These are phyloP conservation scores for Upupa epops DNA, from an alignment of 2,113 vertebrate species.

Conservation along the genomic window DNA sequence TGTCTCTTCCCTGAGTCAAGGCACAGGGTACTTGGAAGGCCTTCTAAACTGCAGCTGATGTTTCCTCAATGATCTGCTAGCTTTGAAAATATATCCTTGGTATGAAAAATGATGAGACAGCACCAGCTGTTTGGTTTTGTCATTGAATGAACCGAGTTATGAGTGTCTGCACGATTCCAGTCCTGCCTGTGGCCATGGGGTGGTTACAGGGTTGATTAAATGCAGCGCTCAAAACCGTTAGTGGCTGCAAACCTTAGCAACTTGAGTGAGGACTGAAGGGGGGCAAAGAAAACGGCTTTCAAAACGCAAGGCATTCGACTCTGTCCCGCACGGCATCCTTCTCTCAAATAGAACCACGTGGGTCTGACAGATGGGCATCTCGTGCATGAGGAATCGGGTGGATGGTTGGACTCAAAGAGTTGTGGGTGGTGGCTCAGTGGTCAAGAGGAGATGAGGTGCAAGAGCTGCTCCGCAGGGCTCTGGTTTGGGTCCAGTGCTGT, in stretches of 20 bases:
- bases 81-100: neutral
- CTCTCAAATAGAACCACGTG: too few species aligned
- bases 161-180: neutral
- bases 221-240: neutral
- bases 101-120: neutral
- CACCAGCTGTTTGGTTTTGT: neutral
- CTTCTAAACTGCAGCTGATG: neutral
- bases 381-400: too few species aligned
- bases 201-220: neutral
- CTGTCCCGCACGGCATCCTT: too few species aligned
- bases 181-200: fast-evolving
- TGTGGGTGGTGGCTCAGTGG: too few species aligned
- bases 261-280: neutral
- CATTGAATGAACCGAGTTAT: neutral
- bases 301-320: too few species aligned
- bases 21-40: neutral
- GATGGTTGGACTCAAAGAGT: too few species aligned
- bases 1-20: neutral
- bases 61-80: neutral
- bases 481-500: too few species aligned
- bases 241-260: neutral
- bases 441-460: too few species aligned
- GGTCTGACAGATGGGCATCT: too few species aligned
- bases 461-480: too few species aligned
- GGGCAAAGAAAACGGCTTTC: neutral